A percentile compares a stretch with the other conserved stretches of the same genome.
Evolutionary conservation across 2,113 vertebrate species (phyloP).

Genomic region (Thermophis baileyi): DNA sequence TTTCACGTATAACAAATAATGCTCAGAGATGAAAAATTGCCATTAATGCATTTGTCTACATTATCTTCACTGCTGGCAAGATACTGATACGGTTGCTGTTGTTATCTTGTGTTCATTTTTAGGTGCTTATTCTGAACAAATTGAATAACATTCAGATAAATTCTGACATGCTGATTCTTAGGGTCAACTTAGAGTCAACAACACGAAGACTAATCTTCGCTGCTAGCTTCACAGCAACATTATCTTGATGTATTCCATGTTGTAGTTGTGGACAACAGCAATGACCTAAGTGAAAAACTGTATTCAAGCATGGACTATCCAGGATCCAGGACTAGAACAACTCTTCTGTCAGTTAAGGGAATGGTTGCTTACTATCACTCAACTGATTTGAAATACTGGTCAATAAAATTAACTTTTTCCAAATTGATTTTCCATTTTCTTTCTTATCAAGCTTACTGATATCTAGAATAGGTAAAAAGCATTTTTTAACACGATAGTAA

Average conservation of each 20-base stretch:
- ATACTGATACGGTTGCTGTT: conserved; percentile 10
- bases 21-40: background rate
- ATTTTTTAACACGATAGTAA: background rate
- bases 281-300: background rate
- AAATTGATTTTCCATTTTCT: conserved; percentile 6
- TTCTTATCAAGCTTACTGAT: background rate
- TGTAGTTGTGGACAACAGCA: background rate
- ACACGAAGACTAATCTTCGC: background rate
- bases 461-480: background rate
- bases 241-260: fast-evolving
- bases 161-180: conserved; percentile 12
- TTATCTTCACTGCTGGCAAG: conserved; percentile 18
- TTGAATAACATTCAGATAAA: conserved; percentile 3
- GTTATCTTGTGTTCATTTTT: background rate
- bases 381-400: conserved; percentile 22
- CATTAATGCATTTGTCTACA: background rate
- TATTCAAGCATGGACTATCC: fast-evolving
- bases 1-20: background rate
- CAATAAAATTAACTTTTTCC: conserved; percentile 48
- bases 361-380: background rate
- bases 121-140: background rate
- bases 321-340: background rate
- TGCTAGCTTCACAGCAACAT: background rate
- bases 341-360: background rate
- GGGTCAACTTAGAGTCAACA: background rate